phyloP scores from a whole-genome alignment of 2,888 invertebrate species.

The Tethea ocularis region DNA sequence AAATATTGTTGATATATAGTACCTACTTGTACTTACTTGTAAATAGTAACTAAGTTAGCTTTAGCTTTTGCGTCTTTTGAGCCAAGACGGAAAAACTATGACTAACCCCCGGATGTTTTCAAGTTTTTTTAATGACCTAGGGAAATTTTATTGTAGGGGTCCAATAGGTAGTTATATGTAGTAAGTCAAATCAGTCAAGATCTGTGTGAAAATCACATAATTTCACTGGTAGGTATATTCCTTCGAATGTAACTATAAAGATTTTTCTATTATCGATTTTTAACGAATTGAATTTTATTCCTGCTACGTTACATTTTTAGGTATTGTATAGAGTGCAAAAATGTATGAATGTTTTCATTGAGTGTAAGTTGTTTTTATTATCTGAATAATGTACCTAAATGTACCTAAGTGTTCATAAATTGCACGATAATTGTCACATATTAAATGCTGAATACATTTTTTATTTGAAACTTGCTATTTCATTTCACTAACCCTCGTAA shows the following conservation, averaged over 20 bases:
- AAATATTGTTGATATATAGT: constrained; percentile 5
- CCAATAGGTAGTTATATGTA: constrained; percentile 38
- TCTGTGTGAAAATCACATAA: background rate
- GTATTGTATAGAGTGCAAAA: background rate
- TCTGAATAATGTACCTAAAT: constrained; percentile 10
- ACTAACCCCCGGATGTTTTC: constrained; percentile 22
- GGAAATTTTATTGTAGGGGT: constrained; percentile 36
- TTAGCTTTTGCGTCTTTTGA: constrained; percentile 73
- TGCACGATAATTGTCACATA: constrained; percentile 29
- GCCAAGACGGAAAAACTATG: constrained; percentile 71
- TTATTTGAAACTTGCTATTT: constrained; percentile 22
- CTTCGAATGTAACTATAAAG: no score
- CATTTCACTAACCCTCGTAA: constrained; percentile 21
- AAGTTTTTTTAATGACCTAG: constrained; percentile 13
- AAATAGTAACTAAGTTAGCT: constrained; percentile 16
- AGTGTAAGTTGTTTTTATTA: background rate
- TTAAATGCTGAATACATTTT: constrained; percentile 24
- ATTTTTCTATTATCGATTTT: constrained; percentile 6
- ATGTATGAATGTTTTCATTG: background rate
- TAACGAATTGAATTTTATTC: constrained; percentile 27
- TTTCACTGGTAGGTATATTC: background rate
- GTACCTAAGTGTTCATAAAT: constrained; percentile 37
- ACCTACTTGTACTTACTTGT: constrained; percentile 11
- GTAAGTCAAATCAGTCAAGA: constrained; percentile 1
- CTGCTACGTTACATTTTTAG: background rate